Evolutionary conservation across 2,113 vertebrate species (phyloP), one percentile per base, ranked within the genome.

Genomic region (Phyllopteryx taeniolatus): DNA sequence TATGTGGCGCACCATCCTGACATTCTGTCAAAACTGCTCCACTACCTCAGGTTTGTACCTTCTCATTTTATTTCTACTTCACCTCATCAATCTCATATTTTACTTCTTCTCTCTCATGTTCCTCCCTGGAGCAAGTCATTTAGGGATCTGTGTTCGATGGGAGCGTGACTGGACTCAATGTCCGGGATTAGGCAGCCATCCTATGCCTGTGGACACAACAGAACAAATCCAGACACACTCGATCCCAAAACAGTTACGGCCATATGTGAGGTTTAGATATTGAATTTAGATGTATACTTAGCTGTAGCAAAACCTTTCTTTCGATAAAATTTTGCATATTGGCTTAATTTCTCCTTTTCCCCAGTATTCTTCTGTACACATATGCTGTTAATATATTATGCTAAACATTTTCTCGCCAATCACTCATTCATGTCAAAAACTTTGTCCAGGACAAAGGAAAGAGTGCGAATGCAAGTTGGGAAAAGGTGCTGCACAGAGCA

Each of bases 101-200:
- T 68, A 74, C 68, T 49, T 73, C 59, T 65, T 59, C 51, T 79
- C n/a, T 54, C 81, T 69, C 44, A 54, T 68, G 71, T 46, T 76
- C 64, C n/a, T 51, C 71, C 83, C 79, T 42, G 64, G 67, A 78
- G 79, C 77, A 53, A 62, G 79, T 76, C 76, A 75, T 88, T 84
- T 85, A 77, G 53, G 76, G 80, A 89, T 84, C 22, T 22, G 64
- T 68, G 67, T 72, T 78, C 80, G 79, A 86, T 71, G 77, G 53
- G 72, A 86, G 77, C 77, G 67, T 82, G 78, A 80, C 78, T 49
- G 59, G 67, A 57, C 62, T 78, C 78, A 67, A 76, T 66, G 79
- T 89, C 78, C 75, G 57, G 78, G 81, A 88, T 83, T 66, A 82
- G n/a, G 27, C 69, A 20, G 19, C 62, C 80, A 78, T 87, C 70